Evolutionary conservation across 2,888 invertebrate genomes (phyloP).

Genomic region (Spodoptera picta): DNA sequence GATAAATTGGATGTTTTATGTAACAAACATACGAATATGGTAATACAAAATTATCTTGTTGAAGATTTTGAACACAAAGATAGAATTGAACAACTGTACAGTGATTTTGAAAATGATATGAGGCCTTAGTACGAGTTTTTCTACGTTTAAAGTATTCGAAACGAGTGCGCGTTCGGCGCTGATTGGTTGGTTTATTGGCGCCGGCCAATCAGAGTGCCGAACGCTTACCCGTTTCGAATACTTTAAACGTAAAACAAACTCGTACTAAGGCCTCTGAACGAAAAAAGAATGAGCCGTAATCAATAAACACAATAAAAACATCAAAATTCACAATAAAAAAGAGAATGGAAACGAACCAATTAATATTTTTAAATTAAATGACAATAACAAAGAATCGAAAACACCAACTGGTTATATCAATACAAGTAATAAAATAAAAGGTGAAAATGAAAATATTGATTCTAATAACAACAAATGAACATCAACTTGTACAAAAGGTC

Average conservation of each 20-base stretch:
- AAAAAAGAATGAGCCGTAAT: neutral
- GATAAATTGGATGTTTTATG: neutral
- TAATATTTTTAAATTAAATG: neutral
- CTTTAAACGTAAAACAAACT: too few species aligned
- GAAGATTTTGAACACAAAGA: neutral
- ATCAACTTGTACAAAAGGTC: slow-evolving; percentile 15
- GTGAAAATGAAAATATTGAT: neutral
- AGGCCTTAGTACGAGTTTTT: too few species aligned
- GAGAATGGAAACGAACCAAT: slow-evolving; percentile 7
- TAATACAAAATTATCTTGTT: neutral
- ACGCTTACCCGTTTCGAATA: too few species aligned
- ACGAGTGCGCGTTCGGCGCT: too few species aligned
- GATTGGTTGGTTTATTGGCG: too few species aligned
- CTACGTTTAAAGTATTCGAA: too few species aligned
- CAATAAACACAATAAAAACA: neutral
- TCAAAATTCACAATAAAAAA: slow-evolving; percentile 4
- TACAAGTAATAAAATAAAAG: slow-evolving; percentile 16
- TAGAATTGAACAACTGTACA: neutral
- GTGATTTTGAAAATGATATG: neutral
- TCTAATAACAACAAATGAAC: slow-evolving; percentile 6
- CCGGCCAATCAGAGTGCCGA: too few species aligned
- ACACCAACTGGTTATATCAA: slow-evolving; percentile 10
- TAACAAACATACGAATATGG: neutral
- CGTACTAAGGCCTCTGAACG: neutral
- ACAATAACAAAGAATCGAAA: neutral